A percentile compares a stretch with the other conserved stretches of the same genome.
Conservation (phyloP, 1,140 invertebrate species). For the Augochlora pura region DNA sequence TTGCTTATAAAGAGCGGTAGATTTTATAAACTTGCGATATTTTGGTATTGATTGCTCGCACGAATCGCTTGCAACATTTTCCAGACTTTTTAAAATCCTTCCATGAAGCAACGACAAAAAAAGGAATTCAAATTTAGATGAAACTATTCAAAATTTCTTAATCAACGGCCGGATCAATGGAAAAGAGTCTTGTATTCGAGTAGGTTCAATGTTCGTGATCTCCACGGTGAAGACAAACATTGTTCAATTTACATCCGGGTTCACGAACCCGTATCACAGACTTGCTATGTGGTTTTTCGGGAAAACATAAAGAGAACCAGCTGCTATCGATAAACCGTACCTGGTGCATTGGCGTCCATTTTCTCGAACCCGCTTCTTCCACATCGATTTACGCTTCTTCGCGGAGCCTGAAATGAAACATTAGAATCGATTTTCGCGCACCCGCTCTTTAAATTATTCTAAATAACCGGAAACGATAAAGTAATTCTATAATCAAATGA, state of each 20-base stretch:
- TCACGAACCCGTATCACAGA: not conserved
- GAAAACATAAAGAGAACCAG: not conserved
- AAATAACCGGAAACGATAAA: not conserved
- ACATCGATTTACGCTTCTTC: not conserved
- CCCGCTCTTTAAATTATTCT: not conserved
- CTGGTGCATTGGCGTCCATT: not conserved
- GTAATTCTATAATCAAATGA: too few species aligned
- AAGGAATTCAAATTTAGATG: not conserved
- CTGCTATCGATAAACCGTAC: conserved; percentile 5
- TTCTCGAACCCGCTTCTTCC: not conserved
- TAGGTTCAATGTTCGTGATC: not conserved
- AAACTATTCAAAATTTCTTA: conserved; percentile 17
- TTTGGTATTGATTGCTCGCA: too few species aligned
- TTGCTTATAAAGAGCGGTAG: too few species aligned
- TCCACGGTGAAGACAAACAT: too few species aligned
- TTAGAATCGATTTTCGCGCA: not conserved
- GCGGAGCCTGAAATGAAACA: not conserved
- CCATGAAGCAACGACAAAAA: too few species aligned
- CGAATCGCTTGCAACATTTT: too few species aligned
- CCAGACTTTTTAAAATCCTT: too few species aligned
- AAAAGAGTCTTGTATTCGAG: not conserved
- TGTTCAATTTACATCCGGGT: not conserved
- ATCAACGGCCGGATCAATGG: conserved; percentile 16
- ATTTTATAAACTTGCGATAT: too few species aligned
- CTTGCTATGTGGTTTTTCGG: not conserved